phyloP scores from a whole-genome alignment of 2,888 invertebrate genomes.

The Nomada fucata region DNA sequence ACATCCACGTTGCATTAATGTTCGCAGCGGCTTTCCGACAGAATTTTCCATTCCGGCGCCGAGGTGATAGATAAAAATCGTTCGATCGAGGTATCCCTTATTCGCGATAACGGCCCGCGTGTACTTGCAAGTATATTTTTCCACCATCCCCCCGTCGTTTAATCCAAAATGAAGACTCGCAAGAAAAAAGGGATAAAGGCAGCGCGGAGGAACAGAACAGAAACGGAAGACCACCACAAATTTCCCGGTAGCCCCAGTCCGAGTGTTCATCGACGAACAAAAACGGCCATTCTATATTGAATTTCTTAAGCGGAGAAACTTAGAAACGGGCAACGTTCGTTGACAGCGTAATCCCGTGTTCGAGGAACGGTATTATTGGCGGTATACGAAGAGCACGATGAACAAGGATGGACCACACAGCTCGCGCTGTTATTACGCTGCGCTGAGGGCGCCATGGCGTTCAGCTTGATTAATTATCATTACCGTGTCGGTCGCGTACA shows the following conservation, averaged over 20 bases:
- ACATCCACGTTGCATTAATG: no score
- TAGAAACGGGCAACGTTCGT: slow-evolving; percentile 41
- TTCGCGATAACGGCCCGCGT: no score
- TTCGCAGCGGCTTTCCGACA: no score
- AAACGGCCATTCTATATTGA: background rate
- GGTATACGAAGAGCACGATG: slow-evolving; percentile 58
- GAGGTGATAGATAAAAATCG: no score
- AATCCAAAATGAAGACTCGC: no score
- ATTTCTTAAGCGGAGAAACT: slow-evolving; percentile 6
- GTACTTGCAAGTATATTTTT: no score
- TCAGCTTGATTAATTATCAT: slow-evolving; percentile 79
- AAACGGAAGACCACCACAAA: background rate
- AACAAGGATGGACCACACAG: slow-evolving; percentile 76
- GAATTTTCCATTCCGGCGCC: no score
- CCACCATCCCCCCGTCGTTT: no score
- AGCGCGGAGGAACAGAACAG: no score
- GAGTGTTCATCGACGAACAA: background rate
- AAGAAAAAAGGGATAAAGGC: no score
- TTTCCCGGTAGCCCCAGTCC: background rate
- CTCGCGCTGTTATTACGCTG: slow-evolving; percentile 75
- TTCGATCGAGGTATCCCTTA: no score
- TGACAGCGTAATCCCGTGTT: slow-evolving; percentile 50
- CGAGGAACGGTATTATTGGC: slow-evolving; percentile 59
- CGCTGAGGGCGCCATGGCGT: slow-evolving; percentile 71
- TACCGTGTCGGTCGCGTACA: slow-evolving; percentile 68